Conservation (phyloP, 2,888 invertebrate genomes). For the Caenorhabditis becei region DNA sequence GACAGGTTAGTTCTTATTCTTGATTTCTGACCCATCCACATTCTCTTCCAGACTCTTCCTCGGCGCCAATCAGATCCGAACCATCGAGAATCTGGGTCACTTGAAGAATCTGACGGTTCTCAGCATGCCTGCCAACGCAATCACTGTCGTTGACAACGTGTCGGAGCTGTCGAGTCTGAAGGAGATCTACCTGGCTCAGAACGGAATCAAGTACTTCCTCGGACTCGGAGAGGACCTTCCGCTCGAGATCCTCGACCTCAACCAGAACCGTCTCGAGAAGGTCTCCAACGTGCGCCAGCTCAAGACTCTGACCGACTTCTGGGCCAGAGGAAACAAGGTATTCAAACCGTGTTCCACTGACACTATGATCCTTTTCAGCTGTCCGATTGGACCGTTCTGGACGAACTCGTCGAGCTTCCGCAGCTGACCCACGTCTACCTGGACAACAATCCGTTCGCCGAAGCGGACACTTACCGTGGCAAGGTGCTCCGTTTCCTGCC, state of each 20-base stretch:
- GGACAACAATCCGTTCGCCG: slow-evolving; percentile 71
- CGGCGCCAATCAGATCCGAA: slow-evolving; percentile 95
- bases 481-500: slow-evolving; percentile 63
- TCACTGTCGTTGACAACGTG: slow-evolving; percentile 84
- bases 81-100: slow-evolving; percentile 85
- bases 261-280: slow-evolving; percentile 73
- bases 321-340: slow-evolving; percentile 75
- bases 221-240: slow-evolving; percentile 85
- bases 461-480: slow-evolving; percentile 42
- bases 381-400: slow-evolving; percentile 66
- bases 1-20: slow-evolving; percentile 29
- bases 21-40: background rate
- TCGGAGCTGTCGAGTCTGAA: slow-evolving; percentile 87
- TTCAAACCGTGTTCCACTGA: background rate
- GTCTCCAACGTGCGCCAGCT: slow-evolving; percentile 71
- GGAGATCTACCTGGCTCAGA: slow-evolving; percentile 94
- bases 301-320: slow-evolving; percentile 75
- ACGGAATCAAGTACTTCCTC: slow-evolving; percentile 89
- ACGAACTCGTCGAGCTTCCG: slow-evolving; percentile 68
- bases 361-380: slow-evolving; percentile 44
- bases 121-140: slow-evolving; percentile 72
- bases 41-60: slow-evolving; percentile 87
- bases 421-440: slow-evolving; percentile 72
- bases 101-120: slow-evolving; percentile 68
- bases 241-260: slow-evolving; percentile 76